Conservation (phyloP, 2,113 vertebrate genomes). For the Xerus inauris region DNA sequence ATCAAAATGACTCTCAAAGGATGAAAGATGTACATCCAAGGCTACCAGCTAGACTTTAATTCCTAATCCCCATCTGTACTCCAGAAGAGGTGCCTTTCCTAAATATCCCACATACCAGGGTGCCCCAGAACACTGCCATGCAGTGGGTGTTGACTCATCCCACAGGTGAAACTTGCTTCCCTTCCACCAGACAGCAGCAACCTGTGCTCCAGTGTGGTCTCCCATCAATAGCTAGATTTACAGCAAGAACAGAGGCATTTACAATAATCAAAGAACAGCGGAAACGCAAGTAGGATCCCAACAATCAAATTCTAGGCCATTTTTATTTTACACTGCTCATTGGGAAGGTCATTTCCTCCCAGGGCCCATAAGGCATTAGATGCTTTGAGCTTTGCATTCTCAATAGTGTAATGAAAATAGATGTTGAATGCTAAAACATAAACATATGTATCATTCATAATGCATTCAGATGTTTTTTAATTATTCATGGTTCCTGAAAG, state of each 20-base stretch:
- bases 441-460: slow-evolving; percentile 80
- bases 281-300: not conserved
- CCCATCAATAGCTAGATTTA: not conserved
- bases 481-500: slow-evolving; percentile 81
- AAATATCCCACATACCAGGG: not conserved
- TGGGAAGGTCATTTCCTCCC: slow-evolving; percentile 48
- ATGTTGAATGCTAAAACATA: slow-evolving; percentile 70
- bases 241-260: slow-evolving; percentile 30
- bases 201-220: not conserved
- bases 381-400: slow-evolving; percentile 62
- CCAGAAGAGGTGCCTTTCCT: not conserved
- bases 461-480: slow-evolving; percentile 78
- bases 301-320: not conserved
- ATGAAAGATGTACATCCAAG: not conserved
- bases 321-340: not conserved
- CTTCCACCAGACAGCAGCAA: not conserved
- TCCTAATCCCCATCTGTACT: not conserved
- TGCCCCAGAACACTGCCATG: not conserved
- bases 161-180: not conserved
- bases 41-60: not conserved
- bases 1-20: not conserved
- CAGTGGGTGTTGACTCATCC: not conserved
- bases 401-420: slow-evolving; percentile 72
- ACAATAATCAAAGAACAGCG: not conserved
- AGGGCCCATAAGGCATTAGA: slow-evolving; percentile 33